Base-by-base conservation (phyloP, 2,888 invertebrate species). In the Neocrepidodera transversa region DNA sequence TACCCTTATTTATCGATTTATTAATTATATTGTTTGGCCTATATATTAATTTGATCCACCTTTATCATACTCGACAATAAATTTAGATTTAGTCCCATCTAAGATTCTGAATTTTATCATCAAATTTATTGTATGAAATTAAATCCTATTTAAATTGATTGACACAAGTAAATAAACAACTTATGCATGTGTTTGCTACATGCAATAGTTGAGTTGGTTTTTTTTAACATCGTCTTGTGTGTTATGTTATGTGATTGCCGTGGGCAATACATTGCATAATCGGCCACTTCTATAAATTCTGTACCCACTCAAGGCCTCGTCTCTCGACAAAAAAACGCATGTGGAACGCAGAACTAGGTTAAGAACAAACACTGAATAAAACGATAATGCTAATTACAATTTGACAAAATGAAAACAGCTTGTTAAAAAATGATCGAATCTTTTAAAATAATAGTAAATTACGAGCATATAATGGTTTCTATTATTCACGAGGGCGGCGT, bases 231-330 rank as follows among this genome's bases (percentile, higher is more conserved):
- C 28, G 10, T 3, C 7, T 23, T 28, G 28, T 28, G 28, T 28
- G 10, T 6, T 16, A 3, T 45, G 13, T 14, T 26, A 45, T 16
- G 23, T 16, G n/a, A n/a, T n/a, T 14, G 26, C 16, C 45, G 45
- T 14, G 28, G 28, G 28, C 52, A 13, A n/a, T 18, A 13, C 18
- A 20, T 60, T 54, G 43, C 59, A 50, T 60, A 60, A 60, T 42
- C 14, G 1, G 26, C 40, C 10, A 17, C 43, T 16, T 58, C 32
- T 38, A 28, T 40, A 38, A 23, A 17, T 26, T 43, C 26, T 18
- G 13, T 49, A 60, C 38, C 43, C 42, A 45, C 49, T 49, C 59
- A 60, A 60, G 59, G 59, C 49, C 59, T 50, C 59, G 43, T 52
- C 14, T 26, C 28, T 52, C 23, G 35, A 14, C 45, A 45, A 16